Evolutionary conservation across 2,888 invertebrate species (phyloP).

Genomic region (Acronicta psi): DNA sequence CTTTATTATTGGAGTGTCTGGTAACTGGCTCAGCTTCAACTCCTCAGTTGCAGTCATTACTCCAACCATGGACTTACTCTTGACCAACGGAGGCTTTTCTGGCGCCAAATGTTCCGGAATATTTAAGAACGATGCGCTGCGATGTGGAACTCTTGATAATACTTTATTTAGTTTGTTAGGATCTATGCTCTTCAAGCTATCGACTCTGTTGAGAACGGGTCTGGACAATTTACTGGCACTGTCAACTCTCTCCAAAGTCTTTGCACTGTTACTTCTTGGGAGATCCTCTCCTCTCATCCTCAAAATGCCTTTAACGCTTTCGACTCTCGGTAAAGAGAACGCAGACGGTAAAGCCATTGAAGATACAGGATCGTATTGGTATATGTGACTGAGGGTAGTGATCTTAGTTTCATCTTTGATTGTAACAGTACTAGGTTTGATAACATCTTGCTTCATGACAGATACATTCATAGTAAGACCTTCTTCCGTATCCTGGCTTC

Average conservation of each 20-base stretch:
- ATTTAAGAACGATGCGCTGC: conserved; percentile 85
- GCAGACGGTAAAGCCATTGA: conserved; percentile 74
- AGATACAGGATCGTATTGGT: conserved; percentile 81
- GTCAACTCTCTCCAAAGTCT: conserved; percentile 77
- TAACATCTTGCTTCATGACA: conserved; percentile 79
- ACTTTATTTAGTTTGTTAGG: conserved; percentile 82
- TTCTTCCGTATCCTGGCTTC: conserved; percentile 79
- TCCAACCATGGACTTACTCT: conserved; percentile 83
- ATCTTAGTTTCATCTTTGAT: conserved; percentile 84
- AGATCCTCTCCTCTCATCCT: conserved; percentile 67
- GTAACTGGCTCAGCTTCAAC: conserved; percentile 76
- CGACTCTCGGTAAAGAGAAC: conserved; percentile 78
- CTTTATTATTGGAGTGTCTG: conserved; percentile 85
- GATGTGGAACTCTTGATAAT: conserved; percentile 80
- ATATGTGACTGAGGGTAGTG: conserved; percentile 77
- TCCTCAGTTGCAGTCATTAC: conserved; percentile 74
- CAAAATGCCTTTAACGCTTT: conserved; percentile 82
- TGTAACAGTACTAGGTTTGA: conserved; percentile 83
- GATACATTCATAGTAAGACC: conserved; percentile 82
- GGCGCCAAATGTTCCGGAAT: conserved; percentile 82
- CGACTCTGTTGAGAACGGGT: conserved; percentile 78
- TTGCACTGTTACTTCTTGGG: conserved; percentile 79
- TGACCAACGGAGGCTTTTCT: conserved; percentile 78
- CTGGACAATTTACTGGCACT: conserved; percentile 69
- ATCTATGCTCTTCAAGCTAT: conserved; percentile 83